A percentile compares a stretch with the other conserved stretches of the same genome.
Conservation (phyloP, 2,113 vertebrate genomes). For the Hippocampus mohnikei region DNA sequence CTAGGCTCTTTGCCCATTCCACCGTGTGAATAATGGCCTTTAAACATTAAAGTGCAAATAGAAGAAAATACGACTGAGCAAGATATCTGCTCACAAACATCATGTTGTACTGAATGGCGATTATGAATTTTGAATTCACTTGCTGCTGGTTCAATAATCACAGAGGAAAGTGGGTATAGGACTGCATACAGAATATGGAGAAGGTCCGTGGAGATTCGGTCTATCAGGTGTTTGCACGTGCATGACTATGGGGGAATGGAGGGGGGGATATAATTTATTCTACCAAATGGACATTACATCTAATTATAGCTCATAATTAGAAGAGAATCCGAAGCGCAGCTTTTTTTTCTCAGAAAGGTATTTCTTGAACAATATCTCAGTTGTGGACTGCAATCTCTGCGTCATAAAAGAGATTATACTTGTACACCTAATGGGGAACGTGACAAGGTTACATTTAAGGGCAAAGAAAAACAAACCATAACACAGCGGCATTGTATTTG, state of each 20-base stretch:
- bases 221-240: slow-evolving; percentile 10
- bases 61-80: slow-evolving; percentile 15
- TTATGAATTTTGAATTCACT: slow-evolving; percentile 38
- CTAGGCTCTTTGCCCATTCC: slow-evolving; percentile 16
- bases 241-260: neutral
- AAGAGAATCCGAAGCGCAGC: neutral
- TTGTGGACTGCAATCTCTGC: no score
- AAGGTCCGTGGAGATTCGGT: slow-evolving; percentile 51
- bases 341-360: no score
- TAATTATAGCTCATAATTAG: neutral
- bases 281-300: neutral
- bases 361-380: no score
- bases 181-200: slow-evolving; percentile 19
- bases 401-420: neutral
- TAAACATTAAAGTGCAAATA: slow-evolving; percentile 30
- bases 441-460: neutral
- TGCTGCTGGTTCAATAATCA: slow-evolving; percentile 53
- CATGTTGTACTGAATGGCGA: slow-evolving; percentile 21
- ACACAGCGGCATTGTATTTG: neutral
- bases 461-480: neutral
- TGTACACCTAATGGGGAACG: neutral
- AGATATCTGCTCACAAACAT: slow-evolving; percentile 25
- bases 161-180: neutral
- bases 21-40: slow-evolving; percentile 35
- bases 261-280: neutral